These are phyloP conservation scores for Formica aserva DNA, from an alignment of 2,888 invertebrate genomes.

Conservation along the genomic window DNA sequence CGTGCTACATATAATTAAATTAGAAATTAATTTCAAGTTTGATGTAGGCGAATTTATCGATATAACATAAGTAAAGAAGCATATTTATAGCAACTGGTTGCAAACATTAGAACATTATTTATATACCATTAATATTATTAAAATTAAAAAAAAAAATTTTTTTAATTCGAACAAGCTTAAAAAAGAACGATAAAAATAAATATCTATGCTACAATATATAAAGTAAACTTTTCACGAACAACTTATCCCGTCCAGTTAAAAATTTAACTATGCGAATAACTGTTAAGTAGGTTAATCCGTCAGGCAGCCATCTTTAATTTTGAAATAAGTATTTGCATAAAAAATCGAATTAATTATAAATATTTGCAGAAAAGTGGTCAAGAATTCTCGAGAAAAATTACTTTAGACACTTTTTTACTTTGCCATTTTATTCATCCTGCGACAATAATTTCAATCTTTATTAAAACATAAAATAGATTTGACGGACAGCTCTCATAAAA, in stretches of 20 bases:
- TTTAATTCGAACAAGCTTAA: not conserved
- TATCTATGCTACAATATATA: not conserved
- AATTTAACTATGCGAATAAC: not conserved
- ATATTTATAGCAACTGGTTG: not conserved
- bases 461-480: not conserved
- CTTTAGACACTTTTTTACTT: not conserved
- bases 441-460: not conserved
- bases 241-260: not conserved
- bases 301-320: slow-evolving; percentile 23
- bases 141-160: slow-evolving; percentile 6
- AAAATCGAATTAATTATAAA: not conserved
- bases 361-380: not conserved
- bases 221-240: not conserved
- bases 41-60: not conserved
- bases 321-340: slow-evolving; percentile 18
- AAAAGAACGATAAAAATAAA: not conserved
- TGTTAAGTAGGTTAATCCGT: slow-evolving; percentile 4
- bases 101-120: too few species aligned
- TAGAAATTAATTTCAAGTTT: slow-evolving; percentile 16
- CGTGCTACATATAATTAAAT: slow-evolving; percentile 9
- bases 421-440: not conserved
- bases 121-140: slow-evolving; percentile 2
- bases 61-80: not conserved
- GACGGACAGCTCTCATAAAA: not conserved
- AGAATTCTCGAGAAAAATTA: not conserved